Conservation (phyloP, 2,888 invertebrate species). For the Agrochola lychnidis region DNA sequence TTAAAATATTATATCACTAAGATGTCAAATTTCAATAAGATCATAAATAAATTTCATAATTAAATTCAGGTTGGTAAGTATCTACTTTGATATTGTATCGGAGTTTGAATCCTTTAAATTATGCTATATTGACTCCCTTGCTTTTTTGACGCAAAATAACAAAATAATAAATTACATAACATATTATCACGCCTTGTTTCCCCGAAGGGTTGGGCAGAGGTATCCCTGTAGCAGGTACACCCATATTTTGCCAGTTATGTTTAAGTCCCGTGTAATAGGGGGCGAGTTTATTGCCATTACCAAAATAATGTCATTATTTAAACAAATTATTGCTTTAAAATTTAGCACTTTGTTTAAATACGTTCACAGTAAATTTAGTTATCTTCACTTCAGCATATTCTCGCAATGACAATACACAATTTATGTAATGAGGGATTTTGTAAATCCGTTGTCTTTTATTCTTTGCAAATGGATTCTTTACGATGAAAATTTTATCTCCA, state of each 20-base stretch:
- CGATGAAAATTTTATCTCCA: not conserved
- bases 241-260: no score
- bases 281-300: no score
- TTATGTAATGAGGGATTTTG: slow-evolving; percentile 13
- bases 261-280: no score
- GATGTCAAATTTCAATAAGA: no score
- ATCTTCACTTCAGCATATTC: not conserved
- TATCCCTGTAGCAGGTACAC: no score
- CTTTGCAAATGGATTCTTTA: slow-evolving; percentile 4
- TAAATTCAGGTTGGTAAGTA: no score
- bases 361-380: not conserved
- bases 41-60: no score
- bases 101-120: not conserved
- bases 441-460: slow-evolving; percentile 14
- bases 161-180: no score
- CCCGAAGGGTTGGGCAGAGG: no score
- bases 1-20: no score
- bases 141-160: not conserved
- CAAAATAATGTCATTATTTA: no score
- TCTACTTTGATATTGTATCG: not conserved
- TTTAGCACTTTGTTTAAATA: not conserved
- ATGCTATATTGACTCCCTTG: not conserved
- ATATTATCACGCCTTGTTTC: no score
- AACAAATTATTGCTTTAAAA: not conserved
- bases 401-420: not conserved